A percentile compares a stretch with the other conserved stretches of the same genome.
Conservation (phyloP, 64 coral and sea anemone species). For the Montipora efflorescens region DNA sequence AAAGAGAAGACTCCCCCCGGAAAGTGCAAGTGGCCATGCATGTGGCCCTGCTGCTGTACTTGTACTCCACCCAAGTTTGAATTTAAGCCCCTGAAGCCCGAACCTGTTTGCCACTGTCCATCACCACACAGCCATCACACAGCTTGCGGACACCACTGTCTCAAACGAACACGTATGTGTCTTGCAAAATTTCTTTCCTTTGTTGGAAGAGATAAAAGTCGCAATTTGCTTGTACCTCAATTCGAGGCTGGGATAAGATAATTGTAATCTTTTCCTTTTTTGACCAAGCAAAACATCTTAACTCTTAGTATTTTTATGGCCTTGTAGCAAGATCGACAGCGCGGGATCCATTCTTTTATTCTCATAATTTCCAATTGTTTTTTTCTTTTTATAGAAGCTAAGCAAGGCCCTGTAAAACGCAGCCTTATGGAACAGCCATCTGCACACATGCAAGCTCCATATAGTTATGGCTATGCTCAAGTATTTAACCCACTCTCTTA, state of each 20-base stretch:
- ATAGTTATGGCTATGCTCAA: conserved; percentile 42
- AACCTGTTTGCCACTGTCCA: conserved; percentile 76
- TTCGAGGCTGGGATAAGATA: too few relatives aligned
- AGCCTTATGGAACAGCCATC: conserved; percentile 37
- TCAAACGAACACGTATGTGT: conserved; percentile 50
- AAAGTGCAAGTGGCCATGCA: conserved; percentile 81
- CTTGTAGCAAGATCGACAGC: too few relatives aligned
- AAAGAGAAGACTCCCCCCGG: conserved; percentile 65
- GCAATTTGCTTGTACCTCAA: too few relatives aligned
- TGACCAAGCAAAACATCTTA: too few relatives aligned
- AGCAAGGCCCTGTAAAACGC: conserved; percentile 30
- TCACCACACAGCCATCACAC: conserved; percentile 54
- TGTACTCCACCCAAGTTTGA: conserved; percentile 79
- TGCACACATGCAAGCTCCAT: not conserved
- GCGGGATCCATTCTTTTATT: not conserved
- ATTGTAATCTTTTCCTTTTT: too few relatives aligned
- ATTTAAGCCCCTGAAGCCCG: conserved; percentile 74
- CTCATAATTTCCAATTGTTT: not conserved
- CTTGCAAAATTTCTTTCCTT: not conserved
- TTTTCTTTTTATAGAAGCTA: not conserved
- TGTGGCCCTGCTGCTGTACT: conserved; percentile 82
- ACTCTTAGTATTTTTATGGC: too few relatives aligned
- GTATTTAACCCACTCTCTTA: conserved; percentile 21
- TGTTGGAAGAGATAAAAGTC: not conserved
- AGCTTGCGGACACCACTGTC: conserved; percentile 33